These are phyloP conservation scores for Hypotaenidia philippensis DNA, from an alignment of 2,797 vertebrate genomes.

Conservation along the genomic window DNA sequence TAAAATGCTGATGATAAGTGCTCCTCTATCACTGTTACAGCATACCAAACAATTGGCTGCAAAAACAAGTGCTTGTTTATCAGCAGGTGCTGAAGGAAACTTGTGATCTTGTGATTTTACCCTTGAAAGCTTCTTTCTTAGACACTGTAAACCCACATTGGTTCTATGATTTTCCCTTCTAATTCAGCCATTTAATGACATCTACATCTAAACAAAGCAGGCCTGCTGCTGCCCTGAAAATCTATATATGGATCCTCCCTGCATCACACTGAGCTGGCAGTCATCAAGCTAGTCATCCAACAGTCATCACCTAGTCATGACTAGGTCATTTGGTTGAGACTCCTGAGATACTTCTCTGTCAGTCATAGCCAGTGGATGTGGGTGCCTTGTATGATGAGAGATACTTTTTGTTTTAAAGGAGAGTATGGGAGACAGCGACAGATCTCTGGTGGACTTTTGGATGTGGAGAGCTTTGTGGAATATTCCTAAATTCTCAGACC, in stretches of 20 bases:
- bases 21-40: background rate
- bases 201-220: background rate
- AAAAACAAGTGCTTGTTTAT: background rate
- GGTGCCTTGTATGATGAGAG: background rate
- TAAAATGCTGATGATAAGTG: background rate
- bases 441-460: background rate
- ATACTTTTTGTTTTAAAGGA: background rate
- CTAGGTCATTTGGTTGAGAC: background rate
- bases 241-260: background rate
- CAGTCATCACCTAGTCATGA: background rate
- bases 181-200: background rate
- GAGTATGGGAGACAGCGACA: background rate
- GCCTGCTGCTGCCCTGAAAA: background rate
- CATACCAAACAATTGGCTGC: background rate
- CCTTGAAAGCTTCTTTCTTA: background rate
- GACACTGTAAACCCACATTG: background rate
- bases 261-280: background rate
- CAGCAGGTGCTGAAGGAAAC: background rate
- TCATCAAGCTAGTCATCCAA: too few species aligned
- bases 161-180: background rate
- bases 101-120: background rate
- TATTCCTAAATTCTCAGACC: background rate
- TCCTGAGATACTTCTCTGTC: background rate
- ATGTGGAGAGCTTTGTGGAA: background rate
- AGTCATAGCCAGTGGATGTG: background rate